Evolutionary conservation across 2,797 vertebrate genomes (phyloP).

Genomic region (Pantherophis vulpinus): DNA sequence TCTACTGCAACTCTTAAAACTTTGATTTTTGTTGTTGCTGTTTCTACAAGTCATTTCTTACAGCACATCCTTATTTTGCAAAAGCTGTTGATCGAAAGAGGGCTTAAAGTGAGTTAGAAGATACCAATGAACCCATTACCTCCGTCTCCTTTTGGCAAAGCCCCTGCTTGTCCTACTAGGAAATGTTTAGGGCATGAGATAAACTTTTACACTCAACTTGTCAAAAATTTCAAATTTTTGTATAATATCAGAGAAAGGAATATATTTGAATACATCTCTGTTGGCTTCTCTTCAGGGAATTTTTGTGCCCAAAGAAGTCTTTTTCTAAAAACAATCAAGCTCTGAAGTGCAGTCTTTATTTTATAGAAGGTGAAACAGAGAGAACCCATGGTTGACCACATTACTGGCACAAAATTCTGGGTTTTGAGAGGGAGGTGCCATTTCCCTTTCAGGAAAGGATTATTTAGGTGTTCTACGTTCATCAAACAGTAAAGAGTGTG

Average conservation of each 20-base stretch:
- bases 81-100: not conserved
- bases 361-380: accelerated
- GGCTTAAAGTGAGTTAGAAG: not conserved
- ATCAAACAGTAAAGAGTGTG: accelerated
- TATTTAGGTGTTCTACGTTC: accelerated
- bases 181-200: not conserved
- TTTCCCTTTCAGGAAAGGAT: accelerated
- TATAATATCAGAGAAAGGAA: not conserved
- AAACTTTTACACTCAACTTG: not conserved
- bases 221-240: not conserved
- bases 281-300: not conserved
- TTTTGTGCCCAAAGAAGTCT: not conserved
- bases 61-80: not conserved
- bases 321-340: not conserved
- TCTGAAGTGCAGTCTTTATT: not conserved
- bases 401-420: accelerated
- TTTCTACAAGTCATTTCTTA: not conserved
- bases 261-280: not conserved
- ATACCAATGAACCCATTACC: not conserved
- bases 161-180: not conserved
- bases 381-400: accelerated
- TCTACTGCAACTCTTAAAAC: not conserved
- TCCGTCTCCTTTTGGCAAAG: not conserved
- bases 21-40: not conserved
- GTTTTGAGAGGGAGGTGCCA: not conserved